phyloP scores from a whole-genome alignment of 2,113 vertebrate genomes.

The Neolamprologus falcicula region DNA sequence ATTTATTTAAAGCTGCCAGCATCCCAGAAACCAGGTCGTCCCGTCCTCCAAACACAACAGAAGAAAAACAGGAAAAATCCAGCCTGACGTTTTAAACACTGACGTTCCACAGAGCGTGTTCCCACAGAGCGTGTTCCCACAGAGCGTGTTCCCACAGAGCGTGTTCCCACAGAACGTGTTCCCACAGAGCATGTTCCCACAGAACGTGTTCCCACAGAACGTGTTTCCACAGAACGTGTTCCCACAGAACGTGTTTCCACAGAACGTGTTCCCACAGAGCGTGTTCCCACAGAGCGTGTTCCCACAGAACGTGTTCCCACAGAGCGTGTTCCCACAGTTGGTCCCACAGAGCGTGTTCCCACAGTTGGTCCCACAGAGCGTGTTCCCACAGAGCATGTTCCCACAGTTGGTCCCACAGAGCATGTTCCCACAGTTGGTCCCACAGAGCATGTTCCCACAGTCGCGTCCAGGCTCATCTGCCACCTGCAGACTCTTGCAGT shows the following conservation, averaged over 20 bases:
- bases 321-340: accelerated
- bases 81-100: background rate
- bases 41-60: background rate
- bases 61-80: background rate
- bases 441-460: background rate
- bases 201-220: accelerated
- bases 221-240: accelerated
- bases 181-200: accelerated
- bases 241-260: accelerated
- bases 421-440: accelerated
- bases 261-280: accelerated
- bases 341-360: accelerated
- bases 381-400: accelerated
- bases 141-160: too few relatives aligned
- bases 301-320: accelerated
- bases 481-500: accelerated
- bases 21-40: background rate
- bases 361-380: accelerated
- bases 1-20: background rate
- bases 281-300: accelerated
- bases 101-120: background rate
- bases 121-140: accelerated
- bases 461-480: accelerated
- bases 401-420: too few relatives aligned
- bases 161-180: accelerated